phyloP scores from a whole-genome alignment of 2,888 invertebrate genomes.

The Amorpha juglandis region DNA sequence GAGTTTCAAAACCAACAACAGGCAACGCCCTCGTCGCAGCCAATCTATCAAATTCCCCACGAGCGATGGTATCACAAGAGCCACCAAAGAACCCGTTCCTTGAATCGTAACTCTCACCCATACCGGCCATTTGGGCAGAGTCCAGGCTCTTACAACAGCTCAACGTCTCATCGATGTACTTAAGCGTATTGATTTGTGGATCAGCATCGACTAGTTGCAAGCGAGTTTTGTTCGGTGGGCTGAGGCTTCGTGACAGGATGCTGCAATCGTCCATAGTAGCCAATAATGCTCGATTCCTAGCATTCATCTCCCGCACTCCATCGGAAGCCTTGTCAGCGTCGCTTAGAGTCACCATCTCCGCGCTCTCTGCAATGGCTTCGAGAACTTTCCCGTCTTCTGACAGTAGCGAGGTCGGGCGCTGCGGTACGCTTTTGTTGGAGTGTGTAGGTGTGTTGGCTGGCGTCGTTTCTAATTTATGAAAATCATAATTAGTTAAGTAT shows the following conservation, averaged over 20 bases:
- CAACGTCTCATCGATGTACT: slow-evolving; percentile 85
- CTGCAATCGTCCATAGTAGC: slow-evolving; percentile 83
- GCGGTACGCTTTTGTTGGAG: slow-evolving; percentile 61
- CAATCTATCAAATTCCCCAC: slow-evolving; percentile 69
- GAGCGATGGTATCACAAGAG: slow-evolving; percentile 76
- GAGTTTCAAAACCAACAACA: slow-evolving; percentile 68
- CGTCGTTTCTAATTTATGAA: slow-evolving; percentile 69
- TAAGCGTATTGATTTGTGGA: slow-evolving; percentile 84
- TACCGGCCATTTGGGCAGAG: slow-evolving; percentile 75
- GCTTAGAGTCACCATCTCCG: slow-evolving; percentile 87
- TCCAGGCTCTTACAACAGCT: slow-evolving; percentile 80
- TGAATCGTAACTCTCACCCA: slow-evolving; percentile 80
- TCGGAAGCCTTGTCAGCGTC: slow-evolving; percentile 75
- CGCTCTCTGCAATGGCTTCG: slow-evolving; percentile 88
- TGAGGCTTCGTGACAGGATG: slow-evolving; percentile 75
- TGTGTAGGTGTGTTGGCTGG: slow-evolving; percentile 79
- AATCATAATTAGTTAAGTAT: background rate
- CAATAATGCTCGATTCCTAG: slow-evolving; percentile 77
- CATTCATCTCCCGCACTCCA: slow-evolving; percentile 76
- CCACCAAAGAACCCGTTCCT: slow-evolving; percentile 76
- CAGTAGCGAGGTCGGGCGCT: slow-evolving; percentile 86
- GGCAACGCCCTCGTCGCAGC: slow-evolving; percentile 57
- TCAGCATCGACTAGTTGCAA: slow-evolving; percentile 77
- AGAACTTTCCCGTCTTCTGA: slow-evolving; percentile 86
- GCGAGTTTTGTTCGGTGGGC: slow-evolving; percentile 74